Evolutionary conservation across 1,140 invertebrate species (phyloP).

Genomic region (Oryctes rhinoceros): DNA sequence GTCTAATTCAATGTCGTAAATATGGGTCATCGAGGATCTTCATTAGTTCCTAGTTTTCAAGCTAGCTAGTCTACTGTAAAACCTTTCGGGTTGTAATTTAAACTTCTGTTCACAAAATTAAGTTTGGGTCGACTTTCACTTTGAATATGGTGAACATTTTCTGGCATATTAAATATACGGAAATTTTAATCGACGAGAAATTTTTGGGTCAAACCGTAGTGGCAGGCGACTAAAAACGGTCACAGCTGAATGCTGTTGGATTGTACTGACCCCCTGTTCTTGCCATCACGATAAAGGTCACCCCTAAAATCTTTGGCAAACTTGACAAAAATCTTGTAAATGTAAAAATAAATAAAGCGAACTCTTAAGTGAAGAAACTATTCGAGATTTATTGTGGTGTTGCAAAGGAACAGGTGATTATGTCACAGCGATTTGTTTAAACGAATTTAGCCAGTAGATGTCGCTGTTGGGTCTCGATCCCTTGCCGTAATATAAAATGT

Average conservation of each 20-base stretch:
- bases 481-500: slow-evolving; percentile 27
- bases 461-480: slow-evolving; percentile 34
- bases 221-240: slow-evolving; percentile 24
- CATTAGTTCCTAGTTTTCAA: too few species aligned
- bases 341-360: neutral
- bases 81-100: too few species aligned
- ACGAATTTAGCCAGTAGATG: slow-evolving; percentile 17
- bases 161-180: neutral
- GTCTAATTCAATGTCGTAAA: too few species aligned
- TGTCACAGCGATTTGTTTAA: slow-evolving; percentile 33
- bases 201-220: slow-evolving; percentile 23
- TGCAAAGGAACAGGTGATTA: slow-evolving; percentile 9
- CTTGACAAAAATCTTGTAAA: neutral
- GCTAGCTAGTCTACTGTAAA: too few species aligned
- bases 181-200: neutral
- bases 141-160: neutral
- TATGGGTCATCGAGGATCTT: too few species aligned
- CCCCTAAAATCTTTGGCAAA: neutral
- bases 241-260: slow-evolving; percentile 36
- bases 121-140: neutral
- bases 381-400: slow-evolving; percentile 18
- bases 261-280: slow-evolving; percentile 22
- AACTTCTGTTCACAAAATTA: too few species aligned
- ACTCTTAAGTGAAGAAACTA: too few species aligned
- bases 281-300: slow-evolving; percentile 14